Evolutionary conservation across 35 echinoderm and acorn worm genomes (phyloP).

Genomic region (Ophiothrix spiculata): DNA sequence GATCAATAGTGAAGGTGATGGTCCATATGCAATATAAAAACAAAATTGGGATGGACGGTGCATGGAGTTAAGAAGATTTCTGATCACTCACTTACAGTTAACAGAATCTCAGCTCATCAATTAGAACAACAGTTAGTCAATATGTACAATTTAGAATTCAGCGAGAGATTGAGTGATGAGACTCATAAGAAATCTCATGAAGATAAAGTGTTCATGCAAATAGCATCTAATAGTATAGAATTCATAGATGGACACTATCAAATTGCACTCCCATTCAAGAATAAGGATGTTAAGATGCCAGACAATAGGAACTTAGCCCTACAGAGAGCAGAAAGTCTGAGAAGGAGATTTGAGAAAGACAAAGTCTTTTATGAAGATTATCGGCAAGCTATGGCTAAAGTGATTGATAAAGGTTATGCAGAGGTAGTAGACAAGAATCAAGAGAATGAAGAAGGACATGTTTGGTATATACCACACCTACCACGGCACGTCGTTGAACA

Average conservation of each 20-base stretch:
- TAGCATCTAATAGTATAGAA: too few relatives aligned
- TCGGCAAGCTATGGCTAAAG: slow-evolving; percentile 32
- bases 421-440: slow-evolving; percentile 3
- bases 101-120: not conserved
- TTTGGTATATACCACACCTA: not conserved
- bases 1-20: slow-evolving; percentile 36
- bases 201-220: too few relatives aligned
- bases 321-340: slow-evolving; percentile 30
- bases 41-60: not conserved
- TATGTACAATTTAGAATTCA: not conserved
- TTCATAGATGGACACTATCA: too few relatives aligned
- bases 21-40: slow-evolving; percentile 47
- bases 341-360: slow-evolving; percentile 36
- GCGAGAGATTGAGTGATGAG: not conserved
- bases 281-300: slow-evolving; percentile 43
- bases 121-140: not conserved
- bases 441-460: not conserved
- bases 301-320: slow-evolving; percentile 52
- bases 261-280: too few relatives aligned
- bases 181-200: too few relatives aligned
- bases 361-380: slow-evolving; percentile 36
- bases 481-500: too few relatives aligned
- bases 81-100: too few relatives aligned
- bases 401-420: slow-evolving; percentile 49
- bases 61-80: too few relatives aligned